Evolutionary conservation across 2,113 vertebrate genomes (phyloP).

Genomic region (Prinia subflava): DNA sequence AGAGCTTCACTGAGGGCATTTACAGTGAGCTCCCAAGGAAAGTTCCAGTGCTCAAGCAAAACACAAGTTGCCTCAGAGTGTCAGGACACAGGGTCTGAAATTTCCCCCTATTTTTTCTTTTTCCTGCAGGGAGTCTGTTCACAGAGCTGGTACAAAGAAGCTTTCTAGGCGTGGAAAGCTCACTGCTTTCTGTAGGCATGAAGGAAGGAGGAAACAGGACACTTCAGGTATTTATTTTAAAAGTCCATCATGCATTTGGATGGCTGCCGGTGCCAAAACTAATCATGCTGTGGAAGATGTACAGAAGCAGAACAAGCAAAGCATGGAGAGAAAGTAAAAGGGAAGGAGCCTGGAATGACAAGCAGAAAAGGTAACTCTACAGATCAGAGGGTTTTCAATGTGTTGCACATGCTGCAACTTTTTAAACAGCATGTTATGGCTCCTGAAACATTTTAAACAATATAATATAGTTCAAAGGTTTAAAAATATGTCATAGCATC

Average conservation of each 20-base stretch:
- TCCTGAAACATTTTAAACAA: background rate
- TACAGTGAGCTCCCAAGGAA: background rate
- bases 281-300: background rate
- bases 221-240: constrained; percentile 22
- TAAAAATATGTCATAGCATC: background rate
- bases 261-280: background rate
- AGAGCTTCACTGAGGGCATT: background rate
- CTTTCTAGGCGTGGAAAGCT: background rate
- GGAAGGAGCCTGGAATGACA: background rate
- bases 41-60: background rate
- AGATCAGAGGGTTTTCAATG: background rate
- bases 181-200: background rate
- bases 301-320: background rate
- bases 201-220: background rate
- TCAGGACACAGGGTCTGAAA: background rate
- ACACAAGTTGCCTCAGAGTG: background rate
- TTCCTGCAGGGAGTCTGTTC: background rate
- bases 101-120: background rate
- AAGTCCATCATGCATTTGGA: background rate
- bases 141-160: background rate
- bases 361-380: background rate
- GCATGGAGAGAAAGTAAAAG: background rate
- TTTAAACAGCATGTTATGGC: background rate
- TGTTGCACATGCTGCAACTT: background rate
- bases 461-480: background rate